Conservation (phyloP, 2,888 invertebrate species). For the Drosophila flavopinicola region DNA sequence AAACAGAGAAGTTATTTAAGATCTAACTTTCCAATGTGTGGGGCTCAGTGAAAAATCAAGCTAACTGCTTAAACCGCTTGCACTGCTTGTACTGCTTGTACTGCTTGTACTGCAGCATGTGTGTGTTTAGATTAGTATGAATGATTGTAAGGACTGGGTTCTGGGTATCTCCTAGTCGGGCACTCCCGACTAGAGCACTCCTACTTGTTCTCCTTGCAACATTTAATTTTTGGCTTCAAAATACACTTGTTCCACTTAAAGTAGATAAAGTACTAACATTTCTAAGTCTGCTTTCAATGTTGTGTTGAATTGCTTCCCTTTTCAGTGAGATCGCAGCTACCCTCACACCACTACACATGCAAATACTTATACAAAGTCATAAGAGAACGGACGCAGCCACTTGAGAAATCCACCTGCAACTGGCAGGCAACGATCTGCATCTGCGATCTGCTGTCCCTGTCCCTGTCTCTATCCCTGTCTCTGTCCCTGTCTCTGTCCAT, state of each 20-base stretch:
- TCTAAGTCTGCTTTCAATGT: constrained; percentile 28
- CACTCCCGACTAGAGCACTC: too few species aligned
- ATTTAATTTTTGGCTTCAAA: background rate
- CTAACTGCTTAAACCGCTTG: too few species aligned
- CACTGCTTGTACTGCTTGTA: too few species aligned
- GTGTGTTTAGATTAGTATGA: too few species aligned
- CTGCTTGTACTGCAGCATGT: too few species aligned
- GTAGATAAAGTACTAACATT: constrained; percentile 24
- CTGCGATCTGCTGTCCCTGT: constrained; percentile 54
- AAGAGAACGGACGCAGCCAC: constrained; percentile 73
- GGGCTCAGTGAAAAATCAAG: too few species aligned
- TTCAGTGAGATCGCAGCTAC: constrained; percentile 20
- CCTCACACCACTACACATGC: constrained; percentile 6
- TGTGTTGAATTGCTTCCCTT: background rate
- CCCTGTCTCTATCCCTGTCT: background rate
- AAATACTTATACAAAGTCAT: constrained; percentile 17
- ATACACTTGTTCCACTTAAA: constrained; percentile 57
- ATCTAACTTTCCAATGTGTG: too few species aligned
- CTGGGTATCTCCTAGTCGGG: too few species aligned
- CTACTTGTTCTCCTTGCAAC: too few species aligned
- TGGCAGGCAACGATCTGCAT: constrained; percentile 52
- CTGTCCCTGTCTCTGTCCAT: background rate
- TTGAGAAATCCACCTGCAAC: constrained; percentile 79
- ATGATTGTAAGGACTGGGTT: too few species aligned
- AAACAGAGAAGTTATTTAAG: too few species aligned